Evolutionary conservation across 2,888 invertebrate genomes (phyloP).

Genomic region (Erebia aethiops): DNA sequence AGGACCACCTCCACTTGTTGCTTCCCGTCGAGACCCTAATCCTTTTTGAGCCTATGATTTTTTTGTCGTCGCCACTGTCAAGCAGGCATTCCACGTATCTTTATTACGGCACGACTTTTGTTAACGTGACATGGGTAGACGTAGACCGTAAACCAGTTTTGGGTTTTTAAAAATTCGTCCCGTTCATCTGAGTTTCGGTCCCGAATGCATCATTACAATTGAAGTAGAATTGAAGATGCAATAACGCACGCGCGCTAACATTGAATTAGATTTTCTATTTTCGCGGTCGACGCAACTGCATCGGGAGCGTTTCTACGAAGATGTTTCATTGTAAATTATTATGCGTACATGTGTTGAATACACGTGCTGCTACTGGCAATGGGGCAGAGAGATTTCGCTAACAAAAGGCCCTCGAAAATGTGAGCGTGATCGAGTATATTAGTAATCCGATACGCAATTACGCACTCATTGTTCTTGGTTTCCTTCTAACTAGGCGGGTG

Average conservation of each 20-base stretch:
- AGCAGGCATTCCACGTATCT: constrained; percentile 38
- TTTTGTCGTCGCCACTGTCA: constrained; percentile 48
- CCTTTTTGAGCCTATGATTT: constrained; percentile 70
- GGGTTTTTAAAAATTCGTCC: constrained; percentile 3
- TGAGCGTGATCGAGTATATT: constrained; percentile 54
- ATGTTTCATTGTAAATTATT: constrained; percentile 22
- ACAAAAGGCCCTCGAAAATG: constrained; percentile 26
- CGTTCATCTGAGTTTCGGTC: neutral
- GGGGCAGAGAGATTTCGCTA: constrained; percentile 16
- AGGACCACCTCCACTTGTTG: constrained; percentile 65
- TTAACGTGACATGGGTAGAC: constrained; percentile 3
- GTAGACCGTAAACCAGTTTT: constrained; percentile 24
- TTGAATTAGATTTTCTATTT: constrained; percentile 40
- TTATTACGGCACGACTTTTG: constrained; percentile 22
- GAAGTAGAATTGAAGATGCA: constrained; percentile 24
- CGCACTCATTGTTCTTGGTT: constrained; percentile 53
- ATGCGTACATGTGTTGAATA: constrained; percentile 21
- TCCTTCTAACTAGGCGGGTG: constrained; percentile 53
- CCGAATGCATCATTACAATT: constrained; percentile 3
- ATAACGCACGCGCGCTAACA: constrained; percentile 20
- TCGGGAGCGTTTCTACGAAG: constrained; percentile 17
- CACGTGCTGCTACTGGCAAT: constrained; percentile 34
- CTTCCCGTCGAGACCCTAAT: constrained; percentile 72
- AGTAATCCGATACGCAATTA: constrained; percentile 52
- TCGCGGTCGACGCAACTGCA: constrained; percentile 30